Percentiles rank a stretch among this genome's conserved stretches.
phyloP scores from a whole-genome alignment of 2,113 vertebrate genomes.

The Neodon shergylaensis region DNA sequence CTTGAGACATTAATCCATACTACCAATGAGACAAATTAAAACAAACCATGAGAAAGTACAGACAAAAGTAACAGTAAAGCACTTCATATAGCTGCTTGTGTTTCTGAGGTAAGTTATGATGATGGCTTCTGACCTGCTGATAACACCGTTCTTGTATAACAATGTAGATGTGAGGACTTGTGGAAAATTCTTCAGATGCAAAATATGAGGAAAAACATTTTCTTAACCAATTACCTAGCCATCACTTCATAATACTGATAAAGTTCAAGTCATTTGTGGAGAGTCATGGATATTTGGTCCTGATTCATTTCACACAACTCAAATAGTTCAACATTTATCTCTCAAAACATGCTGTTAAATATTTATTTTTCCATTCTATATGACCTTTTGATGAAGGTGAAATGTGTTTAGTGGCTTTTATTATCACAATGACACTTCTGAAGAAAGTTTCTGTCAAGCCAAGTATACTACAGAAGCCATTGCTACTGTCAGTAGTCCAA shows the following conservation, averaged over 20 bases:
- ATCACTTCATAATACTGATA: neutral
- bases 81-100: neutral
- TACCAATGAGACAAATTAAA: neutral
- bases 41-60: neutral
- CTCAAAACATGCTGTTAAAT: neutral
- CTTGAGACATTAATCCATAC: neutral
- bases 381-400: neutral
- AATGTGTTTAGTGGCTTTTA: neutral
- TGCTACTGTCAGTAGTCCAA: neutral
- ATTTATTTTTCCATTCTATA: neutral
- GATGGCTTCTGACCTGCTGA: neutral
- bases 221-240: constrained; percentile 6
- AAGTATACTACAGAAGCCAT: neutral
- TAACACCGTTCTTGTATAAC: neutral
- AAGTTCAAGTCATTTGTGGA: neutral
- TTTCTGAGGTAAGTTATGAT: neutral
- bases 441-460: neutral
- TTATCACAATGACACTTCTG: neutral
- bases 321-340: neutral
- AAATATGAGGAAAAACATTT: neutral
- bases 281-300: neutral
- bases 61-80: neutral
- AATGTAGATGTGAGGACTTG: neutral
- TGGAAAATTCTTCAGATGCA: neutral
- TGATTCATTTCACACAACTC: neutral